These are phyloP conservation scores for Hydraecia micacea DNA, from an alignment of 2,888 invertebrate genomes.

Conservation along the genomic window DNA sequence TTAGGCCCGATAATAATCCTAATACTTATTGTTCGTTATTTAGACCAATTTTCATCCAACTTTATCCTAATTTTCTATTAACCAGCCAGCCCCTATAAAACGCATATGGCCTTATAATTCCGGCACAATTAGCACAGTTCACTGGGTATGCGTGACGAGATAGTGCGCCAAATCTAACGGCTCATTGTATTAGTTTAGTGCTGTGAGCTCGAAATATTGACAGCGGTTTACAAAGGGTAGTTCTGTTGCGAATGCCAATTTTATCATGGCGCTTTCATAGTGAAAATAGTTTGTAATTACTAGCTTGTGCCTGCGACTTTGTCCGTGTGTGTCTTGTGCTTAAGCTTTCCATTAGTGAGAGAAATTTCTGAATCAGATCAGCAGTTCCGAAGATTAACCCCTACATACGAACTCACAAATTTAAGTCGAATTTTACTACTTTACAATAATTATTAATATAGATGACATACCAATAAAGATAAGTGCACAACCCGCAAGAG, in stretches of 20 bases:
- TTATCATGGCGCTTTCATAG: neutral
- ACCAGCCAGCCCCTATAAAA: slow-evolving; percentile 40
- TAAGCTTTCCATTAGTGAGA: neutral
- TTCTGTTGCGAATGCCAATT: slow-evolving; percentile 25
- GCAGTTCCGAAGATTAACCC: neutral
- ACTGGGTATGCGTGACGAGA: slow-evolving; percentile 46
- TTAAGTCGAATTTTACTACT: neutral
- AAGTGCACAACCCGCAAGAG: no score
- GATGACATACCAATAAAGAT: no score
- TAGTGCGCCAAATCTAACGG: slow-evolving; percentile 49
- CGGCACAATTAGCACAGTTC: slow-evolving; percentile 45
- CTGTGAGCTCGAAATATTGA: slow-evolving; percentile 37
- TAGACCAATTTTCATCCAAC: neutral
- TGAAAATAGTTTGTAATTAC: neutral
- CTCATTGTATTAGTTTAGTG: slow-evolving; percentile 51
- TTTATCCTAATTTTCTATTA: slow-evolving; percentile 25
- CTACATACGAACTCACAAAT: neutral
- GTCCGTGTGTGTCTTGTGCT: neutral
- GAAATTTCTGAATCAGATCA: neutral
- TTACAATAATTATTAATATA: no score
- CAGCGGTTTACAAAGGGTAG: slow-evolving; percentile 39
- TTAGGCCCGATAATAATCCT: neutral
- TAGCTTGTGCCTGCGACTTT: neutral
- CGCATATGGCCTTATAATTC: slow-evolving; percentile 40
- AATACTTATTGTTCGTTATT: neutral